These are phyloP conservation scores for Discoglossus pictus DNA, from an alignment of 2,797 vertebrate species.

Conservation along the genomic window DNA sequence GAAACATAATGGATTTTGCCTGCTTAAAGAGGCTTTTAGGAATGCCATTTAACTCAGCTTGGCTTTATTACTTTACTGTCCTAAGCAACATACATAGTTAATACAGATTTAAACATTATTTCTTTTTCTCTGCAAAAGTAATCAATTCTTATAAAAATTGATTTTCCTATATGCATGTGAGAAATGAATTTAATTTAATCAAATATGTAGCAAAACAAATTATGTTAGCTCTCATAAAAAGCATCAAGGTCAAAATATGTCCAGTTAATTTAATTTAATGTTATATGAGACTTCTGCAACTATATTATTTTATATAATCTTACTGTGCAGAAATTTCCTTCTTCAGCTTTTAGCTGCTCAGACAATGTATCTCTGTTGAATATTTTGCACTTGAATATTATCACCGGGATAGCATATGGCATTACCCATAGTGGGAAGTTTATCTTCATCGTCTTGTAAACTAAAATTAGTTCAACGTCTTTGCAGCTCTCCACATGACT, in stretches of 20 bases:
- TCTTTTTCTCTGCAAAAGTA: slow-evolving; percentile 63
- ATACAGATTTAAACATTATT: slow-evolving; percentile 39
- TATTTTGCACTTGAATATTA: slow-evolving; percentile 88
- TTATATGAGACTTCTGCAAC: slow-evolving; percentile 71
- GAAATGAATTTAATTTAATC: slow-evolving; percentile 81
- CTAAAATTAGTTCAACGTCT: slow-evolving; percentile 96
- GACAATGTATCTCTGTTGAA: slow-evolving; percentile 73
- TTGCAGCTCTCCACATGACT: slow-evolving; percentile 81
- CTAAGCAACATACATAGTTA: slow-evolving; percentile 48
- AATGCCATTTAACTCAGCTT: slow-evolving; percentile 74
- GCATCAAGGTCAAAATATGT: slow-evolving; percentile 73
- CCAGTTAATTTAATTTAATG: slow-evolving; percentile 72
- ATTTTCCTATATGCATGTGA: slow-evolving; percentile 83
- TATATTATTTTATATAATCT: slow-evolving; percentile 71
- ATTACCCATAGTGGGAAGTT: slow-evolving; percentile 90
- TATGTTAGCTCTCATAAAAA: slow-evolving; percentile 72
- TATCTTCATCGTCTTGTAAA: slow-evolving; percentile 97
- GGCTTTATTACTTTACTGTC: slow-evolving; percentile 51
- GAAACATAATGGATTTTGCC: slow-evolving; percentile 69
- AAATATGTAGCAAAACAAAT: slow-evolving; percentile 78
- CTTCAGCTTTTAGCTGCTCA: slow-evolving; percentile 64
- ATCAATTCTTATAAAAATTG: slow-evolving; percentile 81
- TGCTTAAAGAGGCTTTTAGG: slow-evolving; percentile 78
- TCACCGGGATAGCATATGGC: slow-evolving; percentile 89
- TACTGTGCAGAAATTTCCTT: slow-evolving; percentile 65